Percentiles rank a stretch among this genome's conserved stretches.
Conservation (phyloP, 1,140 invertebrate genomes). For the Aphaenogaster rudis region DNA sequence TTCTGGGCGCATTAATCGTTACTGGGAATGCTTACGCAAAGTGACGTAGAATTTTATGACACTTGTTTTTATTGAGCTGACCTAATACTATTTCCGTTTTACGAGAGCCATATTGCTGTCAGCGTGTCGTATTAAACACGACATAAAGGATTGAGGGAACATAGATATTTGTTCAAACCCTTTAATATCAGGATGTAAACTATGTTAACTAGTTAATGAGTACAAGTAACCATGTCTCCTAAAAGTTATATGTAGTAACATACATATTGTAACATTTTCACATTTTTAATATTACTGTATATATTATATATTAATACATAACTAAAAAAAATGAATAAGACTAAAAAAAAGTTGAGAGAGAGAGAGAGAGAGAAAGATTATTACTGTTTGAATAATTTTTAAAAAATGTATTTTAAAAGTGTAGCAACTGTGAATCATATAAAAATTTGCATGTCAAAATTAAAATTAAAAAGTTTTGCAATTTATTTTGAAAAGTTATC, state of each 20-base stretch:
- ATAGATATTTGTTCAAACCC: not conserved
- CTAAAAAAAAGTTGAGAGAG: not conserved
- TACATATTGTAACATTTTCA: not conserved
- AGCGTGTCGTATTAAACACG: conserved; percentile 12
- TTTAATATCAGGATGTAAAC: not conserved
- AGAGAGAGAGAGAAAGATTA: not conserved
- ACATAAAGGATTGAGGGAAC: not conserved
- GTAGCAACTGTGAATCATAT: not conserved
- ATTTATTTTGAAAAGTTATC: not conserved
- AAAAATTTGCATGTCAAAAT: not conserved
- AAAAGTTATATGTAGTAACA: not conserved
- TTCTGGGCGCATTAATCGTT: conserved; percentile 41
- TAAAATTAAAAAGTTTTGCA: not conserved
- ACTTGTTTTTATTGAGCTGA: conserved; percentile 48
- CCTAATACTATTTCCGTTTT: conserved; percentile 56
- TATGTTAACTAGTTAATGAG: not conserved
- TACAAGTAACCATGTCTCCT: not conserved
- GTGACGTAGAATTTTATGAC: conserved; percentile 44
- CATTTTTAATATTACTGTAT: not conserved
- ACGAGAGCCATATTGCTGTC: conserved; percentile 36
- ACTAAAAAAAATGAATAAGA: not conserved
- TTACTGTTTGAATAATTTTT: not conserved
- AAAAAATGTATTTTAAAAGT: not conserved
- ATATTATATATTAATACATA: no score
- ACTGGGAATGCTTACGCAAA: conserved; percentile 49